Percentiles rank a stretch among this genome's conserved stretches.
These are phyloP conservation scores for Serinus canaria DNA, from an alignment of 2,113 vertebrate species.

Conservation along the genomic window DNA sequence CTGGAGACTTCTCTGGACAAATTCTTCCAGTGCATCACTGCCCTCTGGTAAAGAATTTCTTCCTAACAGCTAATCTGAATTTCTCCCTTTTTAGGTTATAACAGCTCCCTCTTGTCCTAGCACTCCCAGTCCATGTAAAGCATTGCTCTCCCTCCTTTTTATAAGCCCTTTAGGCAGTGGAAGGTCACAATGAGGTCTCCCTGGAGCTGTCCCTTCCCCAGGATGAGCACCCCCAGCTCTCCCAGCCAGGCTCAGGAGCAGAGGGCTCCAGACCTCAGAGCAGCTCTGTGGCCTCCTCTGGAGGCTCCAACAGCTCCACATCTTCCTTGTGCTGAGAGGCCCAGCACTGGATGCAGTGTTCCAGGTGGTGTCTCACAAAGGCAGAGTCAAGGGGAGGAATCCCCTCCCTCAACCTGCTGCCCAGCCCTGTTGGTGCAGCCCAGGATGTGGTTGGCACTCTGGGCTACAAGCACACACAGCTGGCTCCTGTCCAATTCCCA, in stretches of 20 bases:
- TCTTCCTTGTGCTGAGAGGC: neutral
- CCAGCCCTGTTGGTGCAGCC: neutral
- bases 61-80: neutral
- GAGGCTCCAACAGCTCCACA: neutral
- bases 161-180: neutral
- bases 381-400: neutral
- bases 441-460: neutral
- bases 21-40: neutral
- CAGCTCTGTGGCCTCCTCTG: neutral
- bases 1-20: neutral
- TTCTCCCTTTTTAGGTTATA: neutral
- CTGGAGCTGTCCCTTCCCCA: neutral
- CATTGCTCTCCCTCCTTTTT: neutral
- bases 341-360: neutral
- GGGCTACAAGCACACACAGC: neutral
- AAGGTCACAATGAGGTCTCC: fast-evolving
- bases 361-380: neutral
- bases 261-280: neutral
- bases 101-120: neutral
- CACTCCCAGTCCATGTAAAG: neutral
- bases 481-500: neutral
- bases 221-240: neutral
- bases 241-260: neutral
- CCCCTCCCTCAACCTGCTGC: neutral
- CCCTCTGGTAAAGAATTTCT: neutral